Evolutionary conservation across 1,140 invertebrate genomes (phyloP).

Genomic region (Charaxes varanes): DNA sequence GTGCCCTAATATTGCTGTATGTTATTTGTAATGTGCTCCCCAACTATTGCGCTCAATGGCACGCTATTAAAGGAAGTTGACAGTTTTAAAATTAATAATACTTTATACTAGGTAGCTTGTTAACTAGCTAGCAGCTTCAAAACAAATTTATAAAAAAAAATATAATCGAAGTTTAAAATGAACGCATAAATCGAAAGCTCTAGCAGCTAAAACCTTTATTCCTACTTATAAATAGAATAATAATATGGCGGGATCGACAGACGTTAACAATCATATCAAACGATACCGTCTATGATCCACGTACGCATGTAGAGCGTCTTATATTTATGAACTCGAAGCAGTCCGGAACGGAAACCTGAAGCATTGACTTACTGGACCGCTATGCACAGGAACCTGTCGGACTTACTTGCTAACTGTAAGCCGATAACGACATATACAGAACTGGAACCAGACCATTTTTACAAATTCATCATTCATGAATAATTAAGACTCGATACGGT

Average conservation of each 20-base stretch:
- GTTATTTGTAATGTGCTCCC: too few species aligned
- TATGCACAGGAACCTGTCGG: constrained; percentile 31
- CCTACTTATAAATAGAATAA: neutral
- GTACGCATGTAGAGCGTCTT: constrained; percentile 18
- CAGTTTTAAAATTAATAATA: too few species aligned
- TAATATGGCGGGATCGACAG: constrained; percentile 1
- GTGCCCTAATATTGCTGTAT: too few species aligned
- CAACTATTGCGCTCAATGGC: too few species aligned
- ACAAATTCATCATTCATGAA: too few species aligned
- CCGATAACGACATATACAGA: constrained; percentile 31
- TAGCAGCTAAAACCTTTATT: neutral
- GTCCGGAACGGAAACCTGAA: constrained; percentile 28
- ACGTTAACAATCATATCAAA: neutral
- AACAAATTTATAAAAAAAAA: too few species aligned
- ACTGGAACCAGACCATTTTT: constrained; percentile 13
- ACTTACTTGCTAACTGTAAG: constrained; percentile 34
- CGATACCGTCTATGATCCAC: constrained; percentile 6
- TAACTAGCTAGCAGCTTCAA: too few species aligned
- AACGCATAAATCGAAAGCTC: too few species aligned
- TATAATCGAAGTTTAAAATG: too few species aligned
- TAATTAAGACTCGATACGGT: too few species aligned
- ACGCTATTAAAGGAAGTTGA: too few species aligned
- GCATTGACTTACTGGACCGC: constrained; percentile 42
- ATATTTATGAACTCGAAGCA: constrained; percentile 24
- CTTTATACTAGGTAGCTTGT: too few species aligned